Evolutionary conservation across 2,797 vertebrate species (phyloP), one percentile per base, ranked within the genome.

Genomic region (Coregonus ussuriensis): DNA sequence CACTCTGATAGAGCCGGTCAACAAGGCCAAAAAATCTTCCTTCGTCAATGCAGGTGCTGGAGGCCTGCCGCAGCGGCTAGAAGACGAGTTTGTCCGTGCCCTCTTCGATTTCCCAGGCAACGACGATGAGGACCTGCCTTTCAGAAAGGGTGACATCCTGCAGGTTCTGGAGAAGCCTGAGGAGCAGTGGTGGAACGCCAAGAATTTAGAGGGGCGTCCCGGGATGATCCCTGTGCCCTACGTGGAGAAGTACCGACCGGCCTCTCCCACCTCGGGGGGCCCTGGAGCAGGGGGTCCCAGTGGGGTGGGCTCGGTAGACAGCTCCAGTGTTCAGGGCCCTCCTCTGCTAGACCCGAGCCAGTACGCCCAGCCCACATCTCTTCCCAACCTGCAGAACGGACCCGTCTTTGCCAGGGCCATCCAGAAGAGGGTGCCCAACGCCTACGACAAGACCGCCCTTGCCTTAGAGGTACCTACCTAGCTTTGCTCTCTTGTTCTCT

Each of bases 181-280:
- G 94, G 98, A 99, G 93, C 98, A 99, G 88, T 99, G 98, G 98
- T 99, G 98, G 98, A 99, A 99, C 11, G 98, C 97, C 59, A 96
- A 98, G 95, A 96, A 97, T 95, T 94, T 91, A 68, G 96, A 97
- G 74, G 97, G 98, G 83, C 96, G 96, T 82, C 94, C 96, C 21
- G 98, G 98, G 85, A 99, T 99, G 98, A 99, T 99, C 82, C 98
- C 98, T 1, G 98, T 99, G 88, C 98, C 98, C 67, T 99, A 99
- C 66, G 97, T 99, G 82, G 98, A 99, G 95, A 98, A 97, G 93
- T 98, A 95, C 93, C 95, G 96, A 82, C 96, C 97, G 13, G 93
- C 95, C 65, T 96, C 97, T 83, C 96, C 96, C 33, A 91, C 89
- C 81, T 94, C 95, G 78, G 86, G 96, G 95, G 90, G 93, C 95